Percentiles rank a stretch among this genome's conserved stretches.
These are phyloP conservation scores for Isotomurus palustris DNA, from an alignment of 2,888 invertebrate genomes.

Conservation along the genomic window DNA sequence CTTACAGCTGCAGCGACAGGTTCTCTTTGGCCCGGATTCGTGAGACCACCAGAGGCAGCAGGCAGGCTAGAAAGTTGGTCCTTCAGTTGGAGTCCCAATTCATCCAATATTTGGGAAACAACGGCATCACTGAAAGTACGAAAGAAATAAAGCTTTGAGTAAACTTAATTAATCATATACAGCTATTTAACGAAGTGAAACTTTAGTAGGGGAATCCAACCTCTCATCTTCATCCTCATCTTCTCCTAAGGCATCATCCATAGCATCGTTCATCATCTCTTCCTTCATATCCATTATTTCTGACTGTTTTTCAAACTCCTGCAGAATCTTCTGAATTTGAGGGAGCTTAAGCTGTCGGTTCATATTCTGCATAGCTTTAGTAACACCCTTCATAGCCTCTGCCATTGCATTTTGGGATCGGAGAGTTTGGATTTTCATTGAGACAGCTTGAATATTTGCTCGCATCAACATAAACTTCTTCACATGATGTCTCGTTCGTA, in stretches of 20 bases:
- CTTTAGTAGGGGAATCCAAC: constrained; percentile 55
- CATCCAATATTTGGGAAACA: constrained; percentile 93
- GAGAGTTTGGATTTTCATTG: constrained; percentile 94
- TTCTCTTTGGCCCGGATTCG: constrained; percentile 57
- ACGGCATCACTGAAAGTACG: constrained; percentile 73
- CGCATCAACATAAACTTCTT: constrained; percentile 99
- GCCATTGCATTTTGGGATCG: constrained; percentile 99
- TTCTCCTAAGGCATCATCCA: constrained; percentile 99
- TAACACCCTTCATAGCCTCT: constrained; percentile 98
- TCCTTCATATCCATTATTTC: constrained; percentile 99
- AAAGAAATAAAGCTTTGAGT: constrained; percentile 35
- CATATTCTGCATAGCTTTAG: constrained; percentile 97
- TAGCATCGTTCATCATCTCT: constrained; percentile 99
- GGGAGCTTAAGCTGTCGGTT: constrained; percentile 95
- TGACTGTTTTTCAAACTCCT: constrained; percentile 98
- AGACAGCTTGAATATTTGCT: constrained; percentile 97
- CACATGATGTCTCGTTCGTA: constrained; percentile 85
- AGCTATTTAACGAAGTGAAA: background rate
- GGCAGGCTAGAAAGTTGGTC: constrained; percentile 90
- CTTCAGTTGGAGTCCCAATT: constrained; percentile 89
- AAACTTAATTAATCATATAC: too few relatives aligned
- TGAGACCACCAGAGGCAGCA: constrained; percentile 58
- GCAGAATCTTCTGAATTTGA: constrained; percentile 94
- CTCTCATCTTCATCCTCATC: constrained; percentile 98
- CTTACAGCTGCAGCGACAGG: constrained; percentile 60